These are phyloP conservation scores for Cyclophora punctaria DNA, from an alignment of 2,888 invertebrate genomes.

Conservation along the genomic window DNA sequence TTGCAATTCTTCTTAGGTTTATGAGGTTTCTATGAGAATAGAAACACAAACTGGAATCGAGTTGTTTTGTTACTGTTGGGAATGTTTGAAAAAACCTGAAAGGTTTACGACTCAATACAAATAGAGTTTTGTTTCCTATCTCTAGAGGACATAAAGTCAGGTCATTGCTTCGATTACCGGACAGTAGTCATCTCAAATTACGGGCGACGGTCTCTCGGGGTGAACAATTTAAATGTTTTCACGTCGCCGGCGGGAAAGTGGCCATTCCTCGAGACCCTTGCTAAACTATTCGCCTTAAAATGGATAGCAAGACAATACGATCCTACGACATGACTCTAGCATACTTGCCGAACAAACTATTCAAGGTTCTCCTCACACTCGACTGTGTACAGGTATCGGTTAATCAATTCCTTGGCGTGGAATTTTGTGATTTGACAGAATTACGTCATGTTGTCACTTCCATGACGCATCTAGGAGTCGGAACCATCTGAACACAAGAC, in stretches of 20 bases:
- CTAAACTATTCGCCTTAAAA: slow-evolving; percentile 52
- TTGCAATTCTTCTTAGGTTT: slow-evolving; percentile 14
- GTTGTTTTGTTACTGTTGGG: not conserved
- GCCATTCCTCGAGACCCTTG: slow-evolving; percentile 43
- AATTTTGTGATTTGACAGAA: too few relatives aligned
- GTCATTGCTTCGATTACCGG: slow-evolving; percentile 41
- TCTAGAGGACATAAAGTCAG: slow-evolving; percentile 26
- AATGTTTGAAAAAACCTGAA: not conserved
- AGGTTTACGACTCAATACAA: too few relatives aligned
- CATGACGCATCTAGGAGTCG: too few relatives aligned
- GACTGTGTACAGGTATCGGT: slow-evolving; percentile 1
- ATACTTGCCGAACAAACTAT: slow-evolving; percentile 18
- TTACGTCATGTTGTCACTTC: too few relatives aligned
- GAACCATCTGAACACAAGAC: too few relatives aligned
- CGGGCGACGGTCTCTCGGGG: slow-evolving; percentile 34
- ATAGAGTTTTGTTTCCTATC: slow-evolving; percentile 1
- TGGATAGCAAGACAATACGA: slow-evolving; percentile 24
- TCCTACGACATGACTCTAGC: slow-evolving; percentile 16
- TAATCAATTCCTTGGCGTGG: not conserved
- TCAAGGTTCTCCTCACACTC: slow-evolving; percentile 8
- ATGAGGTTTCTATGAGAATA: not conserved
- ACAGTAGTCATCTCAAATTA: slow-evolving; percentile 46
- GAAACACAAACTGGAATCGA: not conserved
- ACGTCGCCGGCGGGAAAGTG: slow-evolving; percentile 34
- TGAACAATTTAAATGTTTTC: slow-evolving; percentile 56